Evolutionary conservation across 23 tunicate species (phyloP), one percentile per base, ranked within the genome.

Genomic region (Ascidia mentula): DNA sequence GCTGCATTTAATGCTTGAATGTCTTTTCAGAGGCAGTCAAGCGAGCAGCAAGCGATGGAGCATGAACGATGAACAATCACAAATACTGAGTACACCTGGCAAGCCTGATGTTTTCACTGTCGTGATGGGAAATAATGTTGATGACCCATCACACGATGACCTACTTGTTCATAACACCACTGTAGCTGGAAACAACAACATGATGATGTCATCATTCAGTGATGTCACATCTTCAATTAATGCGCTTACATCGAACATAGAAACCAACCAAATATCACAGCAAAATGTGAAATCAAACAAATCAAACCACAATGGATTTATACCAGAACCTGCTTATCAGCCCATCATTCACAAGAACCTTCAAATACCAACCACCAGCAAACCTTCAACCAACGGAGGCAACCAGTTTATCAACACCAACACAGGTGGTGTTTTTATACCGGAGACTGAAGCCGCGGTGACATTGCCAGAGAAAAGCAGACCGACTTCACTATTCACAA

Each of bases 351-450:
- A 9, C 75, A 71, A 71, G 18, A 71, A 71, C 18, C 18, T 71
- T 1, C 75, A 71, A 71, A 71, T 31, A 26, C 22, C 22, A 3
- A 53, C 24, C 4, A 36, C 46, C 38, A 70, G 74, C 32, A 33
- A 34, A 33, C 38, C 74, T 17, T 2, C 38, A 3, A 2, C 37
- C 74, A 70, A 22, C 31, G 74, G 39, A 30, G 34, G 39, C 38
- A 34, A 9, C 38, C 74, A 70, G 79, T 73, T 72, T 73, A 73
- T 82, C 32, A 53, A 53, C 65, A 45, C 81, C 24, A 40, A 72
- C 1, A 75, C 13, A 1, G 87, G 87, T 26, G 87, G 87, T 37
- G 38, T 83, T 12, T 83, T 83, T 37, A 46, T 83, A 0, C 87
- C 87, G 7, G 87, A 83, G 40, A 76, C n/a, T 24, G 70, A 45